Evolutionary conservation across 2,888 invertebrate genomes (phyloP), one percentile per base, ranked within the genome.

Genomic region (Diadegma fenestrale): DNA sequence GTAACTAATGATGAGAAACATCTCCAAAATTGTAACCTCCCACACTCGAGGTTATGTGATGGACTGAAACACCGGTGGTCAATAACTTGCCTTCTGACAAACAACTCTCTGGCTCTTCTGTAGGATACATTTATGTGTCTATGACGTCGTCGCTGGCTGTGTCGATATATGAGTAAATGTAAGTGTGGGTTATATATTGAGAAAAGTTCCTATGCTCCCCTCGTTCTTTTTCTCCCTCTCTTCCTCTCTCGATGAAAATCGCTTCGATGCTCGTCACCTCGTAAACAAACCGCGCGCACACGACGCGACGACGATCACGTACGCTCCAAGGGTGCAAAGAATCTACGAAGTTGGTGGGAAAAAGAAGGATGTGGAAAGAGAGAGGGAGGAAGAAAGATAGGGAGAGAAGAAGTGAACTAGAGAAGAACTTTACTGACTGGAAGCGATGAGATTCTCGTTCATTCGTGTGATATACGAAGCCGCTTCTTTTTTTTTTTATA

Each of bases 261-360:
- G 88, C 90, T 88, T 88, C 89, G 91, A 86, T 90, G 90, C 87
- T 86, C 87, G 84, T 86, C 87, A 82, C 84, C 90, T 89, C 90
- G 91, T 91, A 91, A 91, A 91, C 90, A 91, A 91, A 90, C 90
- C 86, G 86, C 87, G 86, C 87, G 84, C 88, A 87, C 85, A 84
- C 86, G 87, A 86, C 79, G 68, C 19, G 48, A 69, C 69, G 68
- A 76, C 69, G 68, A 76, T 82, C 83, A 79, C 76, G 86, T 81
- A 72, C 83, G 76, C 79, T 37, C 72, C 2, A 76, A 33, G 83
- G 81, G 80, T 63, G 80, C 64, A 79, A 81, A 84, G 81, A 81
- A 81, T 81, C 58, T 69, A 61, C 80, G 54, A 76, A 84, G 72
- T 84, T 82, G 81, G 61, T 63, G 81, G 33, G 76, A 71, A 51